These are phyloP conservation scores for Anoura caudifer DNA, from an alignment of 2,113 vertebrate genomes.

Conservation along the genomic window DNA sequence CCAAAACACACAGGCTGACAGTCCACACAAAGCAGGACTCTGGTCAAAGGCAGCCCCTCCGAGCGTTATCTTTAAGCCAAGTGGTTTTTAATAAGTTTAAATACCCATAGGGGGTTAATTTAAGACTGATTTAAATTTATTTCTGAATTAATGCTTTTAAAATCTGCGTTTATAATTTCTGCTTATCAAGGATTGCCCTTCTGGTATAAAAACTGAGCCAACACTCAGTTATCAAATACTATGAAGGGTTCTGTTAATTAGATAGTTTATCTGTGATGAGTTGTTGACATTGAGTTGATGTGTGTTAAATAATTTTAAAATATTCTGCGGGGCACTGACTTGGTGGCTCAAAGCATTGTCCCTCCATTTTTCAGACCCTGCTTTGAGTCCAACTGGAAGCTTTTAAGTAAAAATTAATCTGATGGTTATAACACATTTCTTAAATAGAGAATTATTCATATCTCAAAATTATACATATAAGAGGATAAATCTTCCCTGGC, in stretches of 20 bases:
- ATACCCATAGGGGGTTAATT: slow-evolving; percentile 83
- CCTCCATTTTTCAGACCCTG: slow-evolving; percentile 77
- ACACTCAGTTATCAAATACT: slow-evolving; percentile 88
- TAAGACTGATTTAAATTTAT: slow-evolving; percentile 79
- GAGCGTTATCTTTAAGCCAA: slow-evolving; percentile 52
- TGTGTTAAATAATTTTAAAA: slow-evolving; percentile 89
- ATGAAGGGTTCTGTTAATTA: slow-evolving; percentile 89
- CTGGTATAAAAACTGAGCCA: slow-evolving; percentile 86
- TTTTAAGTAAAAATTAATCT: slow-evolving; percentile 75
- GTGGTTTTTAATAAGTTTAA: slow-evolving; percentile 63
- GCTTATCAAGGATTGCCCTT: slow-evolving; percentile 89
- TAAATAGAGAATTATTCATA: slow-evolving; percentile 72
- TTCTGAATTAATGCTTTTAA: slow-evolving; percentile 81
- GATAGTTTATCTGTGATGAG: slow-evolving; percentile 88
- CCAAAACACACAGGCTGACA: slow-evolving; percentile 60
- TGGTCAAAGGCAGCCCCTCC: slow-evolving; percentile 66
- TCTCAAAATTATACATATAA: slow-evolving; percentile 64
- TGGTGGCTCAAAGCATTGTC: slow-evolving; percentile 79
- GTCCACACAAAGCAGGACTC: slow-evolving; percentile 48
- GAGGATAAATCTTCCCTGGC: slow-evolving; percentile 63
- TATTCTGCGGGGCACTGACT: slow-evolving; percentile 85
- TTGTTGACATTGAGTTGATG: slow-evolving; percentile 88
- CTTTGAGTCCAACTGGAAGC: slow-evolving; percentile 77
- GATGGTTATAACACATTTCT: slow-evolving; percentile 73
- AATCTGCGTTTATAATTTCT: slow-evolving; percentile 86